Evolutionary conservation across 2,113 vertebrate genomes (phyloP), one percentile per base, ranked within the genome.

Genomic region (Ceyx cyanopectus): DNA sequence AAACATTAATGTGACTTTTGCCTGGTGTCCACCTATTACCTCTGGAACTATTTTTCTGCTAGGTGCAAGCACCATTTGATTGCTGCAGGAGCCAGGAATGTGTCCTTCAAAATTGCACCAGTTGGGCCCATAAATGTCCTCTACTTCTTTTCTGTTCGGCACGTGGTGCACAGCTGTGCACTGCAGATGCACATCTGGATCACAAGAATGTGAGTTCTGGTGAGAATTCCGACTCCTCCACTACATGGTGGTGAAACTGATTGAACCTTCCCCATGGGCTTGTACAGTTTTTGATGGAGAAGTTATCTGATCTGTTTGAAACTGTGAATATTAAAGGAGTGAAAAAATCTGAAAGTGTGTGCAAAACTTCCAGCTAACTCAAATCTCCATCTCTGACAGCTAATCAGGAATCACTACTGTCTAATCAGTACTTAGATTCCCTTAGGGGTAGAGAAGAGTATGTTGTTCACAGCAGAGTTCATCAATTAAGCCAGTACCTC

Each of bases 401-500:
- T 37, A 10, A 37, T 37, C 37, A 37, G 37, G 37, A 37, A 37
- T 37, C 37, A 37, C 37, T 37, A 37, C 37, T 37, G 37, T 37
- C 37, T 37, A 37, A 37, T 87, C 94, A 67, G n/a, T 51, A 84
- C 63, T 62, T 37, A 45, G 46, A n/a, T 56, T 50, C n/a, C 30
- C 19, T 34, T 17, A n/a, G 48, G 4, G 6, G 40, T 14, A 61
- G 20, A 10, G 24, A 81, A 63, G 48, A 27, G 65, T 79, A 63
- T 79, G 87, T 27, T 92, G 10, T 43, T 10, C 26, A 68, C 12
- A 45, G 14, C 26, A 46, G 17, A 57, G 45, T 78, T 48, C 60
- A 84, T 92, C 93, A 93, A 89, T 87, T 76, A 97, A 89, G 54
- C 48, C 72, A 56, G 75, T 98, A 98, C 98, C 98, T 99, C 97